phyloP scores from a whole-genome alignment of 2,113 vertebrate species.

The Phycodurus eques region DNA sequence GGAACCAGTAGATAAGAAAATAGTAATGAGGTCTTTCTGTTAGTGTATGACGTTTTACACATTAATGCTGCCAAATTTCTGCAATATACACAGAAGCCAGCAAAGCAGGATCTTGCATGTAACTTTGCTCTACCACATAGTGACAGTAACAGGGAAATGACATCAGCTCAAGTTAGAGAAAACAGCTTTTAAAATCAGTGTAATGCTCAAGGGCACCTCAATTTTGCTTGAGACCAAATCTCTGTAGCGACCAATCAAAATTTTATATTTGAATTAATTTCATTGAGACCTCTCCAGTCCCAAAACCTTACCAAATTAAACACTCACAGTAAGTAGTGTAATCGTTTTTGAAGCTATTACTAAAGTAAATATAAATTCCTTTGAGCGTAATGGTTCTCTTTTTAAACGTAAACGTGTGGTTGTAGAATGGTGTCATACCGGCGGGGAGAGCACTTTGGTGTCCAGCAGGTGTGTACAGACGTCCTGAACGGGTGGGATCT shows the following conservation, averaged over 20 bases:
- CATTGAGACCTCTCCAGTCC: too few relatives aligned
- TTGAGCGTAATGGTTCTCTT: not conserved
- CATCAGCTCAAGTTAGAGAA: too few relatives aligned
- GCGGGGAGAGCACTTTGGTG: slow-evolving; percentile 90
- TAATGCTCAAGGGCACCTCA: too few relatives aligned
- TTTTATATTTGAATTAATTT: too few relatives aligned
- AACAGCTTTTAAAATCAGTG: too few relatives aligned
- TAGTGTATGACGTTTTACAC: not conserved
- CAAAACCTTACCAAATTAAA: too few relatives aligned
- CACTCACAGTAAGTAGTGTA: not conserved
- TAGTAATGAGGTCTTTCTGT: not conserved
- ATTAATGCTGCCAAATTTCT: not conserved
- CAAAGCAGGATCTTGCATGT: too few relatives aligned
- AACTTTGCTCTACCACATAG: too few relatives aligned
- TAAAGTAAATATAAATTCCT: not conserved
- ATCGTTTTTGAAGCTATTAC: not conserved
- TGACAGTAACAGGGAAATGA: too few relatives aligned
- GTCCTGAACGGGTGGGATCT: slow-evolving; percentile 90
- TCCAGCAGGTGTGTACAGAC: slow-evolving; percentile 97
- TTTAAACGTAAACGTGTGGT: not conserved
- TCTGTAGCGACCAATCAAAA: too few relatives aligned
- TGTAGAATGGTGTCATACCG: slow-evolving; percentile 58
- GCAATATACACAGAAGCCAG: not conserved
- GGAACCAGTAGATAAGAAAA: not conserved
- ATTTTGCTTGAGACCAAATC: too few relatives aligned